Conservation (phyloP, 1,140 invertebrate species). For the Heliothis subflexa region DNA sequence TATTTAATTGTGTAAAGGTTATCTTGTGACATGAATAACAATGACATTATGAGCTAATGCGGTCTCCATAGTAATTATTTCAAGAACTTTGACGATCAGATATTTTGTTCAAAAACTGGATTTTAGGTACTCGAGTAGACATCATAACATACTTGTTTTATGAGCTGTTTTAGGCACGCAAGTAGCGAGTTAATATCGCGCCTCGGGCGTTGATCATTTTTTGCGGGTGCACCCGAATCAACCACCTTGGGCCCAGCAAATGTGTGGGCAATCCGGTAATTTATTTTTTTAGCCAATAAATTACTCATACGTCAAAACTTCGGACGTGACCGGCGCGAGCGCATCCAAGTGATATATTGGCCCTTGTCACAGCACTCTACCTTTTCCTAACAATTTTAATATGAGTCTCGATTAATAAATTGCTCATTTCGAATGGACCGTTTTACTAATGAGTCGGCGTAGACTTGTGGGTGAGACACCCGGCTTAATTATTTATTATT, state of each 20-base stretch:
- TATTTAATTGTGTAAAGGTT: background rate
- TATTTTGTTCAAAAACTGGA: background rate
- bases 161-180: constrained; percentile 58
- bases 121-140: background rate
- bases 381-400: constrained; percentile 79
- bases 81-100: background rate
- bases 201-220: constrained; percentile 75
- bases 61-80: too few species aligned
- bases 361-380: constrained; percentile 77
- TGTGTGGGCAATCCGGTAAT: constrained; percentile 83
- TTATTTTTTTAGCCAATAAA: constrained; percentile 85
- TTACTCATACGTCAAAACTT: constrained; percentile 85
- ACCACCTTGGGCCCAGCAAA: constrained; percentile 80
- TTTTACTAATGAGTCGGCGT: constrained; percentile 65
- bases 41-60: too few species aligned
- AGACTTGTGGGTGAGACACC: background rate
- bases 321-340: constrained; percentile 64
- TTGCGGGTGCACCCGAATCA: constrained; percentile 83
- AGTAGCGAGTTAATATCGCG: constrained; percentile 72
- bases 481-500: constrained; percentile 17
- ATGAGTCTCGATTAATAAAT: constrained; percentile 76
- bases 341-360: constrained; percentile 81
- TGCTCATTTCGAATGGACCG: constrained; percentile 65
- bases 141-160: constrained; percentile 34
- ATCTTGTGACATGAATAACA: background rate